phyloP scores from a whole-genome alignment of 2,113 vertebrate species.

The Anas platyrhynchos region DNA sequence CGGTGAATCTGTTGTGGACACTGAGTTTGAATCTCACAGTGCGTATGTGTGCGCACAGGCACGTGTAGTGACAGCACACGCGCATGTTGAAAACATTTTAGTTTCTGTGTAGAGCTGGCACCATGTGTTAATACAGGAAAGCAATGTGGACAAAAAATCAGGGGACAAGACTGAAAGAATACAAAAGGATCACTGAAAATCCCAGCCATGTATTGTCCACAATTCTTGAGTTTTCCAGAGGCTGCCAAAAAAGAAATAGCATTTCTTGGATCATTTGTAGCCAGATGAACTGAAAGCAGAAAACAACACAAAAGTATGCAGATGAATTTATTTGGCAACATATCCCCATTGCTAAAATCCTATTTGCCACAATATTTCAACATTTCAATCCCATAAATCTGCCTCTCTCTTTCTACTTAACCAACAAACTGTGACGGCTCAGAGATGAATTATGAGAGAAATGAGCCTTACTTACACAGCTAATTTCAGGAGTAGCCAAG shows the following conservation, averaged over 20 bases:
- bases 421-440: slow-evolving; percentile 58
- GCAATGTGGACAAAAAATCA: neutral
- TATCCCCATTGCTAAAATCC: neutral
- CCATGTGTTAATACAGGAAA: rapidly evolving
- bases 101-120: neutral
- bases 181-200: neutral
- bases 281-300: slow-evolving; percentile 16
- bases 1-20: neutral
- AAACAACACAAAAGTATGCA: neutral
- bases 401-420: slow-evolving; percentile 8
- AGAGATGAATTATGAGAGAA: slow-evolving; percentile 39
- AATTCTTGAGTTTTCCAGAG: neutral
- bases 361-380: slow-evolving; percentile 38
- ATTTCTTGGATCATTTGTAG: neutral
- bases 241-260: neutral
- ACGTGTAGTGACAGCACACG: rapidly evolving
- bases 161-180: neutral
- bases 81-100: rapidly evolving
- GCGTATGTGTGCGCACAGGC: rapidly evolving
- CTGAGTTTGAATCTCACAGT: neutral
- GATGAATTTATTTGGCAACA: slow-evolving; percentile 33
- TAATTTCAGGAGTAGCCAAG: neutral
- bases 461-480: slow-evolving; percentile 1
- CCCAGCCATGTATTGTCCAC: neutral
- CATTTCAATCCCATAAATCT: slow-evolving; percentile 62